Base-by-base conservation (phyloP, 2,113 vertebrate genomes). In the Nothobranchius furzeri region DNA sequence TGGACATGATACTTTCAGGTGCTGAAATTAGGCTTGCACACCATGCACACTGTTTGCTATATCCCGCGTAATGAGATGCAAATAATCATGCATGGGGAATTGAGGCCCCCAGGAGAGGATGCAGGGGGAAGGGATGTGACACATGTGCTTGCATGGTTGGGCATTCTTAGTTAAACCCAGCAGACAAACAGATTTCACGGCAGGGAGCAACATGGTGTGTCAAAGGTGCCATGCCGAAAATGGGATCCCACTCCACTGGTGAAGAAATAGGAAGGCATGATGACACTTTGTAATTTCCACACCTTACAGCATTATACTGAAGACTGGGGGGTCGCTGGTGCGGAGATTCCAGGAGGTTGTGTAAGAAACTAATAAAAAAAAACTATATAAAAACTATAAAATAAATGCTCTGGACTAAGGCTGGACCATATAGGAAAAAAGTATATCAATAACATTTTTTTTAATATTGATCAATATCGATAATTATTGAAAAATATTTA, bases 181-280 rank as follows among this genome's bases (percentile, higher is more conserved):
- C 78, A 82, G 85, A 91, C 87, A 83, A 89, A 87, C 79, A 70
- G 83, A 88, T 91, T 90, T 91, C 88, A 87, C 76, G 53, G 83
- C 60, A 63, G 84, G 87, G 68, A 79, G 60, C 82, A 78, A 85
- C 84, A 74, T 42, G 45, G 68, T 9, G 69, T 68, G 80, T 85
- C 78, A 70, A 65, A 81, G 79, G 84, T 85, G 82, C 82, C 70
- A 48, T 73, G 78, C 78, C 82, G 61, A 65, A 40, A 82, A 69
- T 64, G 60, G 73, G 69, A 65, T 86, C 73, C 68, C 60, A 72
- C 63, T 60, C 73, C 43, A 30, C 70, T 56, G 64, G 52, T 47
- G 64, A 74, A 25, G 56, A 74, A 78, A 78, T 50, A 43, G 45
- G 40, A 37, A 55, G 37, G 45, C 65, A 60, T 35, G 12, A 15